phyloP scores from a whole-genome alignment of 2,888 invertebrate species.

The Capitulum mitella region DNA sequence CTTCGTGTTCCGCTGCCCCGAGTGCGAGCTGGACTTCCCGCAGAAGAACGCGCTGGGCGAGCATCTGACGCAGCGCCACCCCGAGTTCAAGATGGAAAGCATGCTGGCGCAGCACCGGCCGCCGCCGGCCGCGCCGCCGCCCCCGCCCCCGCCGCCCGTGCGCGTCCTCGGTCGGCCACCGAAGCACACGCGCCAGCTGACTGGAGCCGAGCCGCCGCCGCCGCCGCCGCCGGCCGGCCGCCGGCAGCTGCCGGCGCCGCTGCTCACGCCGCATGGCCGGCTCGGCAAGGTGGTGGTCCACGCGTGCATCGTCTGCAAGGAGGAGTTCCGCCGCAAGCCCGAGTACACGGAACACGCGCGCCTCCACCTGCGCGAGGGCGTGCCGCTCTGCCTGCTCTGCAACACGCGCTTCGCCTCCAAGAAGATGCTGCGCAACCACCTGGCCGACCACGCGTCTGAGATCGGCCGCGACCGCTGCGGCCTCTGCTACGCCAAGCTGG shows the following conservation, averaged over 20 bases:
- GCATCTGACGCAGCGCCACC: not conserved
- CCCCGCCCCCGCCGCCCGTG: not conserved
- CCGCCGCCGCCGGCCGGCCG: not conserved
- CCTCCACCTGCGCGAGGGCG: not conserved
- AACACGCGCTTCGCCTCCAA: not conserved
- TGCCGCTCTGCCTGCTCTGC: slow-evolving; percentile 16
- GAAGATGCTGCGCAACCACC: not conserved
- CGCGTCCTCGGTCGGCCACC: not conserved
- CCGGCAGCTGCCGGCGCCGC: not conserved
- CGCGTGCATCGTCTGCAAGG: slow-evolving; percentile 4
- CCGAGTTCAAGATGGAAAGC: not conserved
- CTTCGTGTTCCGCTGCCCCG: slow-evolving; percentile 16
- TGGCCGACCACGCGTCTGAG: slow-evolving; percentile 7
- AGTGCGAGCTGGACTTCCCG: not conserved
- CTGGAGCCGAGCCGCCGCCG: not conserved
- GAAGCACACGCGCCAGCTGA: not conserved
- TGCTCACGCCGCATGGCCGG: not conserved
- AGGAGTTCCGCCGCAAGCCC: not conserved
- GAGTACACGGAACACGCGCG: slow-evolving; percentile 12
- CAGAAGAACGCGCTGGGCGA: not conserved
- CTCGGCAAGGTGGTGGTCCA: not conserved
- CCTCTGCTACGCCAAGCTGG: slow-evolving; percentile 24
- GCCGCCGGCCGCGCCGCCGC: not conserved
- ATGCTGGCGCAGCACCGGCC: not conserved
- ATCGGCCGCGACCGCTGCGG: slow-evolving; percentile 7